phyloP scores from a whole-genome alignment of 1,140 invertebrate species.

The Hormaphis cornu region DNA sequence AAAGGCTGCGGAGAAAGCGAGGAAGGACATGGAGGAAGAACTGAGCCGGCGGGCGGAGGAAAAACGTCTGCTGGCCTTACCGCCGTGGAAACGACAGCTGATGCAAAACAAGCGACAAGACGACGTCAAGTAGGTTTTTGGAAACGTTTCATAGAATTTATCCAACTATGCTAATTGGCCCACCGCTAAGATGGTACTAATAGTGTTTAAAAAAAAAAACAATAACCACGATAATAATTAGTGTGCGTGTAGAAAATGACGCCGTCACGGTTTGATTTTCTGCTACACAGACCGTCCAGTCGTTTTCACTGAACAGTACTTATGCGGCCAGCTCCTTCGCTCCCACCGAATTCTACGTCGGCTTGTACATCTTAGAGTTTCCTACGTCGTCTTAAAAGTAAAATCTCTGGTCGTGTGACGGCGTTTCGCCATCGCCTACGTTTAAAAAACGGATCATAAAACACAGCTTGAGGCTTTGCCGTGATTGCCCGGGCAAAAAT shows the following conservation, averaged over 20 bases:
- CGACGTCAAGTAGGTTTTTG: conserved; percentile 51
- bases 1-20: conserved; percentile 82
- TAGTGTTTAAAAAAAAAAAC: background rate
- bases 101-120: conserved; percentile 72
- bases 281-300: background rate
- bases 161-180: background rate
- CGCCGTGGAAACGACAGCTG: conserved; percentile 84
- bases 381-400: too few relatives aligned
- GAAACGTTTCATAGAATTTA: conserved; percentile 1
- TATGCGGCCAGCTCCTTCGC: too few relatives aligned
- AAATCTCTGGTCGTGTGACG: too few relatives aligned
- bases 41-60: conserved; percentile 74
- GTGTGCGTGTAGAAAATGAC: background rate
- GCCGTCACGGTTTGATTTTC: conserved; percentile 10
- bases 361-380: background rate
- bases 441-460: too few relatives aligned
- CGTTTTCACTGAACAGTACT: background rate
- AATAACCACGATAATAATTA: background rate
- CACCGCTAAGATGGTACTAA: background rate
- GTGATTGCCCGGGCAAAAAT: too few relatives aligned
- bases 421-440: too few relatives aligned
- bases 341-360: background rate
- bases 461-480: too few relatives aligned
- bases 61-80: conserved; percentile 72
- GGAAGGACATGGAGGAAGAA: conserved; percentile 78